Base-by-base conservation (phyloP, 2,113 vertebrate genomes). In the Otus sunia region DNA sequence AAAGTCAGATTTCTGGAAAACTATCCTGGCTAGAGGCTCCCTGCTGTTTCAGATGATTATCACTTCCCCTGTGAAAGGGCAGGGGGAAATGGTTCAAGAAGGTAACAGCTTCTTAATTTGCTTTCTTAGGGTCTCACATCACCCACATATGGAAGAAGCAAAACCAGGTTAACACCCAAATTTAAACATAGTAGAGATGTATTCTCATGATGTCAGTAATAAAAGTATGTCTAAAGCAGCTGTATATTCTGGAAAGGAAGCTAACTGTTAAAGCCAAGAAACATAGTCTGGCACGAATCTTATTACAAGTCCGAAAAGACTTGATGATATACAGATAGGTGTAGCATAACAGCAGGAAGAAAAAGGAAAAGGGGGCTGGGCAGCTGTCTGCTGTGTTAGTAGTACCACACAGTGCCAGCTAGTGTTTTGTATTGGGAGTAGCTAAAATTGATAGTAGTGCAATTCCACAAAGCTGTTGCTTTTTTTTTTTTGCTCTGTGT, bases 141-240 rank as follows among this genome's bases (percentile, higher is more conserved):
- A 96, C 69, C 69, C 95, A 96, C 97, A 97, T 97, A 72, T 88
- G 96, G 97, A 97, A 98, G 96, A 93, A 96, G 81, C 21, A 88
- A 94, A 95, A 85, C 91, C 96, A 76, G 81, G 96, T 97, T 97
- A 98, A 96, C 96, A 97, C 96, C 95, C 97, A 97, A 97, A 59
- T 97, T 97, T 97, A 98, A 98, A 97, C 97, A 97, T 53, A 94
- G 92, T 68, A 96, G 92, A 91, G 72, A 95, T 97, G 91, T 96
- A 94, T 97, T 98, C 97, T 98, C 97, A 98, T 98, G 98, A 98
- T 97, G 97, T 98, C 98, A 98, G 97, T 98, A 96, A 97, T 96
- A 92, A 93, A 98, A 98, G 94, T 96, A 98, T 97, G 97, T 95
- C 90, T 96, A 97, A 97, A 98, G 91, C 97, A 97, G 95, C 86